Evolutionary conservation across 2,797 vertebrate genomes (phyloP).

Genomic region (Enteromius fasciolatus): DNA sequence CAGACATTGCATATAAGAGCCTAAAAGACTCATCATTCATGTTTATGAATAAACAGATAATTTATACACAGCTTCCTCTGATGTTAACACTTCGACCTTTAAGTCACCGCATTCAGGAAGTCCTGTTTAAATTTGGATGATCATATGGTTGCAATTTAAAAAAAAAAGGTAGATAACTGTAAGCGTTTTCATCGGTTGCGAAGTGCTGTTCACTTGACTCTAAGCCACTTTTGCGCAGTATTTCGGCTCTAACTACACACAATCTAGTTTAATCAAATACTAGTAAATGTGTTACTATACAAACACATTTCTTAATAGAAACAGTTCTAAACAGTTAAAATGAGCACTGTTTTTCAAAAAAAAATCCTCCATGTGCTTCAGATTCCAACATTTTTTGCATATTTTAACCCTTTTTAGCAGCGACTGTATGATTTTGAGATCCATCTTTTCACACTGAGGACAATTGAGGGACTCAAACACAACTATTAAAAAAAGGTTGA

Average conservation of each 20-base stretch:
- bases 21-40: slow-evolving; percentile 69
- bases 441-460: too few species aligned
- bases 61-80: slow-evolving; percentile 54
- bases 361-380: too few species aligned
- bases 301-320: not conserved
- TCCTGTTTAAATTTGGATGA: slow-evolving; percentile 50
- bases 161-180: slow-evolving; percentile 5
- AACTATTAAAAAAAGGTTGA: too few species aligned
- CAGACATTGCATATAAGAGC: slow-evolving; percentile 58
- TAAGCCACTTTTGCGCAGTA: not conserved
- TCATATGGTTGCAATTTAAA: slow-evolving; percentile 46
- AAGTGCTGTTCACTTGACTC: slow-evolving; percentile 1
- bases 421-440: too few species aligned
- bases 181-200: not conserved
- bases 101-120: slow-evolving; percentile 35
- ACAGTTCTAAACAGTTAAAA: too few species aligned
- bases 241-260: not conserved
- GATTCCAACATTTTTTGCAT: too few species aligned
- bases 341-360: too few species aligned
- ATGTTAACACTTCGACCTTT: slow-evolving; percentile 54
- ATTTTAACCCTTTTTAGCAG: too few species aligned
- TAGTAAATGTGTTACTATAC: not conserved
- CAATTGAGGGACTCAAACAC: too few species aligned
- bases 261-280: not conserved
- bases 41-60: slow-evolving; percentile 65